These are phyloP conservation scores for Mycalesis mineus DNA, from an alignment of 2,888 invertebrate genomes.

Conservation along the genomic window DNA sequence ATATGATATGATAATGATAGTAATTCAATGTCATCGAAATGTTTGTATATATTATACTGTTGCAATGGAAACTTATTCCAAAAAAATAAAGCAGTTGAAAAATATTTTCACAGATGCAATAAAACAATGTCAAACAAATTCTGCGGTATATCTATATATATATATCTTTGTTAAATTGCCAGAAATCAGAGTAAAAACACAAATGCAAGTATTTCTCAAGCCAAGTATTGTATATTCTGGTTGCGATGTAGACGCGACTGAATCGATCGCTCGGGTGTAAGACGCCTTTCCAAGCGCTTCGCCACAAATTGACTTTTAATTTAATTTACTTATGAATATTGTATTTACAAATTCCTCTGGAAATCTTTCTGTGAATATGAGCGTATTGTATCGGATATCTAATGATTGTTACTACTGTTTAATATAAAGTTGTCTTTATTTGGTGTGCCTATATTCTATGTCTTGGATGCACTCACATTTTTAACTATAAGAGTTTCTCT, in stretches of 20 bases:
- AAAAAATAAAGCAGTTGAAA: not conserved
- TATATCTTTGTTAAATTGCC: conserved; percentile 3
- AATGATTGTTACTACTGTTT: too few relatives aligned
- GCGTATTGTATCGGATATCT: too few relatives aligned
- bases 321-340: conserved; percentile 2
- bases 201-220: conserved; percentile 1
- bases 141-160: conserved; percentile 1
- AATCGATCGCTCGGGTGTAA: conserved; percentile 1
- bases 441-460: too few relatives aligned
- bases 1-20: too few relatives aligned
- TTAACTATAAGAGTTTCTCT: too few relatives aligned
- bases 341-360: not conserved
- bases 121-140: not conserved
- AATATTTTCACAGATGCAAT: not conserved
- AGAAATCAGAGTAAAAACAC: not conserved
- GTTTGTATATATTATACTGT: too few relatives aligned
- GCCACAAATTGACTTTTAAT: not conserved
- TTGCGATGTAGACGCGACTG: not conserved
- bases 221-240: conserved; percentile 2
- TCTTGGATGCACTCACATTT: too few relatives aligned
- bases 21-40: too few relatives aligned
- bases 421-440: too few relatives aligned
- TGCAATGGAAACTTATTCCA: too few relatives aligned
- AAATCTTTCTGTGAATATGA: not conserved
- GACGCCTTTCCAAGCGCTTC: conserved; percentile 1